Conservation (phyloP, 1,140 invertebrate species). For the Drosophila nasuta region DNA sequence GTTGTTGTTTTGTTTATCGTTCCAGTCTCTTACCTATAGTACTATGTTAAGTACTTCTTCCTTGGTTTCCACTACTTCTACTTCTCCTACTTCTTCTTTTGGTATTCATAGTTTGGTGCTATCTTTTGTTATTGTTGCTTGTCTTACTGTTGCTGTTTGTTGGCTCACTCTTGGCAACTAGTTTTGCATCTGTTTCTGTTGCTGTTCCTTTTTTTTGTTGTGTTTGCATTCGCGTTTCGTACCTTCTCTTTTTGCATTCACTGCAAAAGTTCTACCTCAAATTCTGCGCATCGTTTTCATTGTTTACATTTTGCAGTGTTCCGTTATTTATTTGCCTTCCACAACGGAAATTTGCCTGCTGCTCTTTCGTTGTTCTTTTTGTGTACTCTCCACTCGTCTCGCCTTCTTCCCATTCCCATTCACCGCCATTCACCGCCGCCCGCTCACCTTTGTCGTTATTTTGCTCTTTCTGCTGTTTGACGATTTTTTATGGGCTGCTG, state of each 20-base stretch:
- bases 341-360: conserved; percentile 68
- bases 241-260: conserved; percentile 29
- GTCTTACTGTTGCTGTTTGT: conserved; percentile 8
- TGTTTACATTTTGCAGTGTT: conserved; percentile 69
- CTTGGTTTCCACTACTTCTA: neutral
- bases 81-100: neutral
- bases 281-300: conserved; percentile 68
- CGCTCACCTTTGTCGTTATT: neutral
- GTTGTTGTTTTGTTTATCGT: conserved; percentile 34
- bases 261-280: conserved; percentile 40
- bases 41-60: conserved; percentile 13
- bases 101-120: neutral
- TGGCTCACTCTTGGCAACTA: conserved; percentile 19
- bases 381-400: conserved; percentile 3
- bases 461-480: conserved; percentile 37
- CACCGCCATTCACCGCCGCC: too few relatives aligned
- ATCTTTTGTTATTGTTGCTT: conserved; percentile 28
- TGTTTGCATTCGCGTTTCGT: conserved; percentile 18
- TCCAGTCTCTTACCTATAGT: conserved; percentile 22
- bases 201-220: neutral
- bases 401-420: neutral
- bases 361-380: conserved; percentile 27
- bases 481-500: conserved; percentile 71
- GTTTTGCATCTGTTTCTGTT: conserved; percentile 51
- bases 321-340: conserved; percentile 77